Evolutionary conservation across 2,888 invertebrate species (phyloP).

Genomic region (Poecilus cupreus): DNA sequence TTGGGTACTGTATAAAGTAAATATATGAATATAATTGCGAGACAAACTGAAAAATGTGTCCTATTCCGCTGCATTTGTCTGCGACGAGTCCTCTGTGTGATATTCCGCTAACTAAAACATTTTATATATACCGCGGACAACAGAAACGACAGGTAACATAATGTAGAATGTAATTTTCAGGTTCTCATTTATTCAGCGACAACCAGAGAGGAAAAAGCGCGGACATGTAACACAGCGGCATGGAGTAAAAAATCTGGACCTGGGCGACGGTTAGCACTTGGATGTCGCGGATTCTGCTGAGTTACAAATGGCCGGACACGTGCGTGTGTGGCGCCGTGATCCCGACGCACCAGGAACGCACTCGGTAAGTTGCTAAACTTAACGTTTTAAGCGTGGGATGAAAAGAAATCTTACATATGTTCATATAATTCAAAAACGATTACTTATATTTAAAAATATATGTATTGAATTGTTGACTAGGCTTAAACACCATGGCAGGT

Average conservation of each 20-base stretch:
- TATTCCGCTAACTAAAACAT: conserved; percentile 8
- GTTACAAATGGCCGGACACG: conserved; percentile 51
- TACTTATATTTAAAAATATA: too few relatives aligned
- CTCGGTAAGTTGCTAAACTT: neutral
- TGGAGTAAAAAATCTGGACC: conserved; percentile 41
- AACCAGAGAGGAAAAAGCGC: conserved; percentile 5
- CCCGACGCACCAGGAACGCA: neutral
- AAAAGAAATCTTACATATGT: too few relatives aligned
- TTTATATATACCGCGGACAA: neutral
- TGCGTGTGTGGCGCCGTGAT: conserved; percentile 14
- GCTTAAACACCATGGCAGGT: too few relatives aligned
- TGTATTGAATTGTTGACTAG: too few relatives aligned
- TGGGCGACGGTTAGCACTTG: conserved; percentile 29
- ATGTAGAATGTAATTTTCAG: conserved; percentile 15
- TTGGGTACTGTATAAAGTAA: too few relatives aligned
- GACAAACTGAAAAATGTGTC: neutral
- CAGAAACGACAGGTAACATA: conserved; percentile 13
- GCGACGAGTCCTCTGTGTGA: neutral
- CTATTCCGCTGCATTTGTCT: neutral
- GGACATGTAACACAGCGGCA: neutral
- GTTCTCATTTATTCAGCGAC: conserved; percentile 27
- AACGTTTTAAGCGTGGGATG: too few relatives aligned
- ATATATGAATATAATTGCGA: neutral
- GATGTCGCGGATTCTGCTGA: neutral
- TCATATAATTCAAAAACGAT: too few relatives aligned